Conservation (phyloP, 2,888 invertebrate genomes). For the Mythimna albipuncta region DNA sequence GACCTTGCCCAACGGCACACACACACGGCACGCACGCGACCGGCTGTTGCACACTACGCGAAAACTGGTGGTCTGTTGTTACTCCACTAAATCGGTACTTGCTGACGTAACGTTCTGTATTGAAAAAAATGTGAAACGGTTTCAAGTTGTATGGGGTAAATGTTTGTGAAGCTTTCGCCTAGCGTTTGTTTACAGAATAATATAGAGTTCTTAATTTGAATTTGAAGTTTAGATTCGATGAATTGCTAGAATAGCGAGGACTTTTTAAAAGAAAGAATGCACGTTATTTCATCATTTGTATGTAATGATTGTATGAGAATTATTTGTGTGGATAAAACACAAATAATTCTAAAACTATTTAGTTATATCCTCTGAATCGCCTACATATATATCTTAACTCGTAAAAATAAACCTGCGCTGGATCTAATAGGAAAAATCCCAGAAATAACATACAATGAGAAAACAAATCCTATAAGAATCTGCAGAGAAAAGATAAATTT, state of each 20-base stretch:
- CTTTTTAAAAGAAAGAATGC: neutral
- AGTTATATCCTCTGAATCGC: neutral
- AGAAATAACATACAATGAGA: neutral
- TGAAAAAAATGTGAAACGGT: conserved; percentile 32
- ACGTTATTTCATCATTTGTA: too few species aligned
- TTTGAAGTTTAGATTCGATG: neutral
- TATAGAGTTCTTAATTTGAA: conserved; percentile 26
- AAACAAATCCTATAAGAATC: conserved; percentile 18
- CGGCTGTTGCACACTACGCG: conserved; percentile 74
- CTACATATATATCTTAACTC: too few species aligned
- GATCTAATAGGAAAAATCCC: neutral
- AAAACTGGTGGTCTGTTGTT: conserved; percentile 63
- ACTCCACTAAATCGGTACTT: conserved; percentile 54
- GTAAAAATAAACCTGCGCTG: neutral
- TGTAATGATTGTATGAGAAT: neutral
- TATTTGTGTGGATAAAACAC: neutral
- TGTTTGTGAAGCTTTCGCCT: conserved; percentile 32
- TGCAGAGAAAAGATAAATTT: conserved; percentile 27
- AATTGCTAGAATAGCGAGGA: neutral
- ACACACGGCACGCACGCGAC: conserved; percentile 82
- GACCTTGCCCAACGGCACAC: conserved; percentile 88
- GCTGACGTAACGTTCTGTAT: conserved; percentile 48
- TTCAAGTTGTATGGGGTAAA: conserved; percentile 14
- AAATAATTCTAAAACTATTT: neutral
- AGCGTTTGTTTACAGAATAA: conserved; percentile 16